Conservation (phyloP, 2,888 invertebrate genomes). For the Catocala fraxini region DNA sequence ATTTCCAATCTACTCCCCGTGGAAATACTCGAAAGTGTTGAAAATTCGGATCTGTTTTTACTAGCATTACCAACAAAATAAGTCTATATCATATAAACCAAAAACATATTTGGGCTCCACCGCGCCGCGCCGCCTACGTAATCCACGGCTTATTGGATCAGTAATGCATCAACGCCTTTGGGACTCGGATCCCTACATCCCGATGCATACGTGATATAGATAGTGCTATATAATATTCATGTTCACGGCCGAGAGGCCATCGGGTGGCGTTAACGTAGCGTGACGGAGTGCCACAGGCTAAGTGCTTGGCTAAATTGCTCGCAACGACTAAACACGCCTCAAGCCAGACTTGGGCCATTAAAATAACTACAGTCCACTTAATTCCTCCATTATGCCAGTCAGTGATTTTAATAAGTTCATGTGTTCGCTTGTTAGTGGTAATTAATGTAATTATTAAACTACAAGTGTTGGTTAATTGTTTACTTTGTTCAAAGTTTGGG, state of each 20-base stretch:
- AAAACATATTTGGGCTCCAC: constrained; percentile 1
- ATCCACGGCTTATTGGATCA: constrained; percentile 18
- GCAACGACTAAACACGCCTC: constrained; percentile 60
- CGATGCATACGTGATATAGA: constrained; percentile 39
- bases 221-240: constrained; percentile 49
- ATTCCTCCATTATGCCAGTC: constrained; percentile 22
- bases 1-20: too few relatives aligned
- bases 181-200: constrained; percentile 33
- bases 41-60: too few relatives aligned
- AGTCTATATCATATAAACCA: background rate
- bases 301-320: constrained; percentile 76
- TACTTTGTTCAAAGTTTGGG: background rate
- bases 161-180: constrained; percentile 40
- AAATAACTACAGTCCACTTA: constrained; percentile 33
- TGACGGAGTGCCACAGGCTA: constrained; percentile 68
- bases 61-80: too few relatives aligned
- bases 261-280: constrained; percentile 66
- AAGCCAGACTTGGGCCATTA: constrained; percentile 40
- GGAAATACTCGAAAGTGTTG: too few relatives aligned
- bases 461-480: background rate
- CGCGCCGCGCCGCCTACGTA: background rate
- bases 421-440: background rate
- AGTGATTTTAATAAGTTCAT: constrained; percentile 1
- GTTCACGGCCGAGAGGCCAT: constrained; percentile 55
- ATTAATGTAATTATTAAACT: background rate